phyloP scores from a whole-genome alignment of 2,888 invertebrate species.

The Sinopyrophorus schimmeli region DNA sequence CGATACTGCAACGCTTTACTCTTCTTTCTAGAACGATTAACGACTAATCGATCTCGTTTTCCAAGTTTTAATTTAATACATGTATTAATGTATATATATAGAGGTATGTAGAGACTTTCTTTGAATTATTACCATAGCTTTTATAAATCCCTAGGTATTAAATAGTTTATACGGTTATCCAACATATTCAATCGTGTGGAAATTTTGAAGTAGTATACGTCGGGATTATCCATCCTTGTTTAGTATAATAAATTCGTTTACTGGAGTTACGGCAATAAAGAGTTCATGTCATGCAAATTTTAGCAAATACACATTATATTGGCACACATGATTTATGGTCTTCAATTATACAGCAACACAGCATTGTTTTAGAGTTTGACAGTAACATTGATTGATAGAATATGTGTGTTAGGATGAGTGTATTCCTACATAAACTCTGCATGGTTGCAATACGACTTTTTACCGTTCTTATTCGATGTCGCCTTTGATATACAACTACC shows the following conservation, averaged over 20 bases:
- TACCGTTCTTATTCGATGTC: slow-evolving; percentile 29
- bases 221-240: background rate
- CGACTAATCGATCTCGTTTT: slow-evolving; percentile 35
- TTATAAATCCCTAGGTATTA: too few relatives aligned
- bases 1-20: slow-evolving; percentile 6
- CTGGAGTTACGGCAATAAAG: too few relatives aligned
- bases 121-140: too few relatives aligned
- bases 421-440: slow-evolving; percentile 41
- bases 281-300: slow-evolving; percentile 42
- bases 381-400: slow-evolving; percentile 55
- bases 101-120: slow-evolving; percentile 25
- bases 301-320: slow-evolving; percentile 46
- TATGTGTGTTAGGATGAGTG: slow-evolving; percentile 48
- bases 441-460: slow-evolving; percentile 40
- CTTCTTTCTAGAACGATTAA: slow-evolving; percentile 21
- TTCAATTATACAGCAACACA: slow-evolving; percentile 56
- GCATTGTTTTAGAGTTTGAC: slow-evolving; percentile 55
- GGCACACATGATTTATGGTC: slow-evolving; percentile 52
- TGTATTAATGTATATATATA: slow-evolving; percentile 5
- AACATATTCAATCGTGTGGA: slow-evolving; percentile 2
- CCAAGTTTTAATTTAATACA: too few relatives aligned
- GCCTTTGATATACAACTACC: slow-evolving; percentile 16
- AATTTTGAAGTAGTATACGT: background rate
- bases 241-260: background rate
- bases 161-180: background rate